phyloP scores from a whole-genome alignment of 2,113 vertebrate genomes.

The Columbina picui region DNA sequence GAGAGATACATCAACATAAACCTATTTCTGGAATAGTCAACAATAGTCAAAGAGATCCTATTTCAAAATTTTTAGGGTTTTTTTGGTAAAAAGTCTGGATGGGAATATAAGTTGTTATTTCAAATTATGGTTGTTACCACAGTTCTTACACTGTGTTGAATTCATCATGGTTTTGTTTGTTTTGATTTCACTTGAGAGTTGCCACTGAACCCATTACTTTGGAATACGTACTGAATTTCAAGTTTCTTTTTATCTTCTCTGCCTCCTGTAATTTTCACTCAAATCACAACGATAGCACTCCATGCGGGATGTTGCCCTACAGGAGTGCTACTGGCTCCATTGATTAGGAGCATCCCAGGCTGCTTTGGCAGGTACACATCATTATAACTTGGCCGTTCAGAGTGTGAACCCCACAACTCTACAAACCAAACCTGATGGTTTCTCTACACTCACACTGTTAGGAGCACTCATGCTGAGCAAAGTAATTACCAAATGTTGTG shows the following conservation, averaged over 20 bases:
- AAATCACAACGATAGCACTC: neutral
- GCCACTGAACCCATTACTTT: neutral
- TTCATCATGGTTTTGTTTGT: fast-evolving
- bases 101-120: neutral
- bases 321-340: neutral
- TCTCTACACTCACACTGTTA: neutral
- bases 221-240: neutral
- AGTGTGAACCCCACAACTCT: neutral
- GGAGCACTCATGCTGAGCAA: neutral
- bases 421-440: neutral
- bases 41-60: neutral
- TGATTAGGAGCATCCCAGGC: fast-evolving
- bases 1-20: neutral
- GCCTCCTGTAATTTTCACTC: neutral
- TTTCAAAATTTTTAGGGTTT: neutral
- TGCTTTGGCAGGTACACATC: neutral
- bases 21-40: neutral
- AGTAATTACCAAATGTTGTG: neutral
- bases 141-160: neutral
- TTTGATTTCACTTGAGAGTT: neutral
- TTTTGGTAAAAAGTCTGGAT: neutral
- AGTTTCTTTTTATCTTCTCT: neutral
- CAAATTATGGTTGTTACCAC: neutral
- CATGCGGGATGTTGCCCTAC: neutral
- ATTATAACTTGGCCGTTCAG: neutral